A percentile compares a stretch with the other conserved stretches of the same genome.
Conservation (phyloP, 2,888 invertebrate species). For the Galeopsomyia nigrocyanea region DNA sequence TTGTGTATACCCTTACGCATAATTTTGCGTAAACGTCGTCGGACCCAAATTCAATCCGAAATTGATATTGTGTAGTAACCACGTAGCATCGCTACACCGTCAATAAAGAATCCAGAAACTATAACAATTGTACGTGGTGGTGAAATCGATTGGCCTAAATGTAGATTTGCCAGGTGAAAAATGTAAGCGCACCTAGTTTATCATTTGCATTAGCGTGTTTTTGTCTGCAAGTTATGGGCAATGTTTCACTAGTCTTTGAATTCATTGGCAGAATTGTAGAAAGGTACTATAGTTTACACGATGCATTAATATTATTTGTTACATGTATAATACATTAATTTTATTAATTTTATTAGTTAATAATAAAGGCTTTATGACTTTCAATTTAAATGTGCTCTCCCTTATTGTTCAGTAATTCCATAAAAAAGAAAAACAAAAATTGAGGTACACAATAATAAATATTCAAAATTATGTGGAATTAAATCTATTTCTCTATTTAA, state of each 20-base stretch:
- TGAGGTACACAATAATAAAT: conserved; percentile 21
- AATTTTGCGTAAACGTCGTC: conserved; percentile 38
- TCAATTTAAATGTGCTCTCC: conserved; percentile 14
- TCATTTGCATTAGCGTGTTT: conserved; percentile 25
- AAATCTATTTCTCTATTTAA: conserved; percentile 49
- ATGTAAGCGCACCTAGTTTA: conserved; percentile 36
- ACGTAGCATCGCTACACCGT: conserved; percentile 25
- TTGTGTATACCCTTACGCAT: conserved; percentile 37
- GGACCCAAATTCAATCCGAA: conserved; percentile 16
- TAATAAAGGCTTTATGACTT: conserved; percentile 49
- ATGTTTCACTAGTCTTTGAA: conserved; percentile 51
- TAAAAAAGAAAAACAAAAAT: conserved; percentile 8
- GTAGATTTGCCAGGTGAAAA: conserved; percentile 38
- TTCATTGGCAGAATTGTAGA: conserved; percentile 43
- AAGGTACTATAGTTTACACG: conserved; percentile 47
- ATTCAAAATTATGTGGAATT: conserved; percentile 43
- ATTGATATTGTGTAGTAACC: conserved; percentile 28
- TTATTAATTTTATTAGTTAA: conserved; percentile 47
- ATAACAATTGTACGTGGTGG: conserved; percentile 29
- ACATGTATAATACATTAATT: conserved; percentile 46
- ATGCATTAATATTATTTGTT: conserved; percentile 49
- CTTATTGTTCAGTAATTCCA: not conserved
- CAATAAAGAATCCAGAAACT: conserved; percentile 28
- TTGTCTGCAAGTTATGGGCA: conserved; percentile 32
- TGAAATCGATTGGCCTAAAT: conserved; percentile 41